phyloP scores from a whole-genome alignment of 1,140 invertebrate species.

The Teleopsis dalmanni region DNA sequence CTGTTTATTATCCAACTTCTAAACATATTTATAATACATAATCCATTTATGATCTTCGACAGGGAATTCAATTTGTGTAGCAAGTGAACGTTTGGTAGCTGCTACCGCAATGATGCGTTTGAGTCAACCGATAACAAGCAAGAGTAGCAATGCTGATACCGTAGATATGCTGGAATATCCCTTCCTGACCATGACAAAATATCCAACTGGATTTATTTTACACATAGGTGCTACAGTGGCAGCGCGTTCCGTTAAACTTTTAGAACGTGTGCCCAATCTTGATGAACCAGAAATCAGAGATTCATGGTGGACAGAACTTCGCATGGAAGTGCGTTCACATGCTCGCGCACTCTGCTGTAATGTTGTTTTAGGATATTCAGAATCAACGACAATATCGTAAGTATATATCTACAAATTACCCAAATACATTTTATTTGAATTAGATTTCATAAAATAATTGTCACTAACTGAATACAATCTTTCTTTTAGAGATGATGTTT shows the following conservation, averaged over 20 bases:
- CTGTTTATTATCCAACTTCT: too few species aligned
- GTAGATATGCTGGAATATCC: conserved; percentile 88
- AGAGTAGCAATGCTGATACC: conserved; percentile 59
- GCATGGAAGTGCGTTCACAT: conserved; percentile 90
- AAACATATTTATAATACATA: too few species aligned
- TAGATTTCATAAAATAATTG: background rate
- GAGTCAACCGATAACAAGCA: conserved; percentile 38
- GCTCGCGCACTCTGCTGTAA: conserved; percentile 83
- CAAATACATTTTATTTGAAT: background rate
- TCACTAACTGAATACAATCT: background rate
- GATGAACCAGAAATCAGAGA: conserved; percentile 87
- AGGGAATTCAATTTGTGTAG: conserved; percentile 42
- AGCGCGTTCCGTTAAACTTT: conserved; percentile 77
- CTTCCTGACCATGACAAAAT: conserved; percentile 87
- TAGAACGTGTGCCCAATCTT: conserved; percentile 70
- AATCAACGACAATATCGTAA: conserved; percentile 84
- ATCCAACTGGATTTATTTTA: conserved; percentile 79
- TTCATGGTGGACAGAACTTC: conserved; percentile 90
- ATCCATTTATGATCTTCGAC: background rate
- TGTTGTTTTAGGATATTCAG: conserved; percentile 87
- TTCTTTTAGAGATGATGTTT: conserved; percentile 77
- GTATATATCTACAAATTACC: conserved; percentile 11
- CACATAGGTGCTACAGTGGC: conserved; percentile 87
- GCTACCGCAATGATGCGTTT: conserved; percentile 43
- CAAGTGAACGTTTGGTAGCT: conserved; percentile 36